These are phyloP conservation scores for Cotesia glomerata DNA, from an alignment of 1,140 invertebrate genomes.

Conservation along the genomic window DNA sequence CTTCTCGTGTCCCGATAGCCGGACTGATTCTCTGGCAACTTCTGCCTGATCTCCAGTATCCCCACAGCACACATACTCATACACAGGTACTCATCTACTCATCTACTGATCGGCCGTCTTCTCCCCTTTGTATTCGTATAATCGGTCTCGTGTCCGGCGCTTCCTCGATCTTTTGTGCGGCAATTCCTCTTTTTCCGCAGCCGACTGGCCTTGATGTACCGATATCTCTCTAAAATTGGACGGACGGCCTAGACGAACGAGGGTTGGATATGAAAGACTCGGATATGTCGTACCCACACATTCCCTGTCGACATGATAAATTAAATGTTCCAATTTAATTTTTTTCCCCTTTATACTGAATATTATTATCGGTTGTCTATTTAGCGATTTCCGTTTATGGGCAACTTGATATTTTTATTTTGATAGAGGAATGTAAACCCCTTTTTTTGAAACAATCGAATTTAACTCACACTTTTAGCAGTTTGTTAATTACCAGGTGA, in stretches of 20 bases:
- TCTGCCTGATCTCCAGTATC: constrained; percentile 21
- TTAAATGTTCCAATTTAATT: background rate
- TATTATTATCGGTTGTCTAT: background rate
- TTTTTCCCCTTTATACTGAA: background rate
- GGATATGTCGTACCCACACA: background rate
- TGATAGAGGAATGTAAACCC: background rate
- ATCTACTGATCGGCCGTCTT: constrained; percentile 19
- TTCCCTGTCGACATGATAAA: background rate
- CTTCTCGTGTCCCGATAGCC: background rate
- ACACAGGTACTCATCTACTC: constrained; percentile 28
- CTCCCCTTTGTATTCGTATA: constrained; percentile 34
- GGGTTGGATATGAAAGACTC: background rate
- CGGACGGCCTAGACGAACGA: background rate
- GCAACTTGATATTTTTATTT: no score
- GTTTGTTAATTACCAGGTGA: no score
- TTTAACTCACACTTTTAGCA: background rate
- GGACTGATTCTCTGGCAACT: constrained; percentile 18
- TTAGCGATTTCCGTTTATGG: no score
- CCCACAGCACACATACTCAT: constrained; percentile 1
- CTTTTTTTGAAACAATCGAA: background rate
- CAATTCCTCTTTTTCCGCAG: constrained; percentile 12
- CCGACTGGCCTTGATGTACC: background rate
- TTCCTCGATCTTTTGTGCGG: constrained; percentile 26
- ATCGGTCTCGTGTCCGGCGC: constrained; percentile 24
- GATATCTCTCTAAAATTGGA: constrained; percentile 7